A percentile compares a stretch with the other conserved stretches of the same genome.
These are phyloP conservation scores for Herpetotheres cachinnans DNA, from an alignment of 2,113 vertebrate species.

Conservation along the genomic window DNA sequence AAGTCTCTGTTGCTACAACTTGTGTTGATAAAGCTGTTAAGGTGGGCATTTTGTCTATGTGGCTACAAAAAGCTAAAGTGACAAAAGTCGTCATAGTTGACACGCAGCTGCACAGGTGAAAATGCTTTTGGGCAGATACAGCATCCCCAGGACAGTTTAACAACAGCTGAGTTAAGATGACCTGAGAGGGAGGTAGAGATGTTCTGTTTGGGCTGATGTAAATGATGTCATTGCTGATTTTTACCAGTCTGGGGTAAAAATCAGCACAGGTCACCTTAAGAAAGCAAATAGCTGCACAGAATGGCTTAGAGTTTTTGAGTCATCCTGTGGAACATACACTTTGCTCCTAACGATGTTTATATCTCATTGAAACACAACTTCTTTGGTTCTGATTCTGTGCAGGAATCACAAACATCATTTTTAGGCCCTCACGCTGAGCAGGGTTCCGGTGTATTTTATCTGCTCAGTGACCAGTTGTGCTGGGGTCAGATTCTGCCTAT, in stretches of 20 bases:
- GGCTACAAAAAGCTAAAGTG: not conserved
- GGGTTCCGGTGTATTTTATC: conserved; percentile 3
- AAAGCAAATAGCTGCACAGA: conserved; percentile 3
- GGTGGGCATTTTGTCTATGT: not conserved
- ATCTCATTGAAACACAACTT: not conserved
- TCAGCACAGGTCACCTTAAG: not conserved
- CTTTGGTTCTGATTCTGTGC: not conserved
- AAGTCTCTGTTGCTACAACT: not conserved
- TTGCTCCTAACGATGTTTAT: not conserved
- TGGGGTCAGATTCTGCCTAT: not conserved
- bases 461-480: not conserved
- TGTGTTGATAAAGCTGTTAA: not conserved
- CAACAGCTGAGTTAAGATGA: conserved; percentile 12
- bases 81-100: not conserved
- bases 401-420: not conserved
- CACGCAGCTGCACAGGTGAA: not conserved
- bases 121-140: not conserved
- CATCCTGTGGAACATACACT: not conserved
- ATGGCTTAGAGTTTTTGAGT: not conserved
- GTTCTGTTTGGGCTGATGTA: not conserved
- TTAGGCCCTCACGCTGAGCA: not conserved
- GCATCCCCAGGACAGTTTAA: not conserved
- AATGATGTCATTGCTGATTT: conserved; percentile 15
- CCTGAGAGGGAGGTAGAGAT: not conserved
- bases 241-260: not conserved